Evolutionary conservation across 2,797 vertebrate species (phyloP).

Genomic region (Adelosebastes latens): DNA sequence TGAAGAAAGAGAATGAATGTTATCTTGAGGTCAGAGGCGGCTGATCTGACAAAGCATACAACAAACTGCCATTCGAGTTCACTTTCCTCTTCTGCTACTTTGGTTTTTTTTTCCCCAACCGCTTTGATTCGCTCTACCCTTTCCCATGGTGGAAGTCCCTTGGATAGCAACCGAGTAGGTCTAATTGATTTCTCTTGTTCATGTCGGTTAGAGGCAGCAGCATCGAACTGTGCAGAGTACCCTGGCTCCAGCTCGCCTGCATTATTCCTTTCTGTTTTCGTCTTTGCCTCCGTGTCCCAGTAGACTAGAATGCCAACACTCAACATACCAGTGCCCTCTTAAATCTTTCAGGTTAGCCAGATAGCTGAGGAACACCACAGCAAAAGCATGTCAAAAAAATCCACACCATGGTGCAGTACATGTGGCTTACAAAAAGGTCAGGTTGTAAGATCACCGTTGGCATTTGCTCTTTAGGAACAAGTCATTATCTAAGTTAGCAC

Average conservation of each 20-base stretch:
- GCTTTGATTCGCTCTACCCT: conserved; percentile 63
- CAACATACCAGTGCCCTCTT: conserved; percentile 45
- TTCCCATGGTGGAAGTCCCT: conserved; percentile 67
- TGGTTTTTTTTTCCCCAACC: conserved; percentile 30
- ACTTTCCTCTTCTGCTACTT: conserved; percentile 50
- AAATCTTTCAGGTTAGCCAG: conserved; percentile 24
- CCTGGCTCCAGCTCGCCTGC: conserved; percentile 73
- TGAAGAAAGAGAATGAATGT: conserved; percentile 45
- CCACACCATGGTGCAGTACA: neutral
- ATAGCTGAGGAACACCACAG: conserved; percentile 5
- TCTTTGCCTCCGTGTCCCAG: conserved; percentile 52
- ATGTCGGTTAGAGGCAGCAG: conserved; percentile 64
- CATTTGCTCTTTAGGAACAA: conserved; percentile 38
- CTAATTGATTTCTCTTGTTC: conserved; percentile 86
- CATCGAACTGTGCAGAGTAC: conserved; percentile 74
- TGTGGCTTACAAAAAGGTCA: conserved; percentile 46
- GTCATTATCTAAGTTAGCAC: conserved; percentile 26
- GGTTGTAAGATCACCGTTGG: conserved; percentile 32
- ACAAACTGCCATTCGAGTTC: conserved; percentile 62
- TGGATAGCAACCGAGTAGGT: conserved; percentile 74
- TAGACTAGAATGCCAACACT: conserved; percentile 52
- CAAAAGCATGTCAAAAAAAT: conserved; percentile 6
- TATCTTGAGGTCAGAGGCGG: conserved; percentile 62
- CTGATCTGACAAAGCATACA: conserved; percentile 52
- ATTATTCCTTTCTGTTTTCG: conserved; percentile 58